Conservation (phyloP, 1,140 invertebrate species). For the Scaptodrosophila lebanonensis region DNA sequence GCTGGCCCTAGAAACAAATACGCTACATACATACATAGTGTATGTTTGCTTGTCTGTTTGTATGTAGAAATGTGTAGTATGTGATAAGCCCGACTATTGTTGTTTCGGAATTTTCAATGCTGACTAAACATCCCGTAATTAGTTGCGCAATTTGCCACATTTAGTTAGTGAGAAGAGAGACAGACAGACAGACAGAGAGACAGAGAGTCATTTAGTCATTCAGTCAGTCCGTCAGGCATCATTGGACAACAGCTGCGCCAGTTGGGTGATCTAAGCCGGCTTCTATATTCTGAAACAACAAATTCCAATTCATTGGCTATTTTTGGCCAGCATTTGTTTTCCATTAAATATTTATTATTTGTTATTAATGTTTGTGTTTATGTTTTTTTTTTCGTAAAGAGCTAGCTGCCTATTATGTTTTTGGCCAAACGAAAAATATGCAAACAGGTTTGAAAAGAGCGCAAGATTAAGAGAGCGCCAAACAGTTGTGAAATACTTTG, state of each 20-base stretch:
- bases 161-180: constrained; percentile 23
- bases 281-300: too few species aligned
- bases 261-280: too few species aligned
- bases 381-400: constrained; percentile 18
- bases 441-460: too few species aligned
- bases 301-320: too few species aligned
- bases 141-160: constrained; percentile 50
- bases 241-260: not conserved
- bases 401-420: constrained; percentile 23
- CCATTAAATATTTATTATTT: too few species aligned
- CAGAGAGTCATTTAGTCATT: constrained; percentile 1
- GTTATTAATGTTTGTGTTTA: too few species aligned
- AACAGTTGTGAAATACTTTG: too few species aligned
- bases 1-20: too few species aligned
- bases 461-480: too few species aligned
- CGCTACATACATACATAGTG: constrained; percentile 8
- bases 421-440: too few species aligned
- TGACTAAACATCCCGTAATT: constrained; percentile 56
- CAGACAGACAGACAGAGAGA: not conserved
- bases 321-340: too few species aligned
- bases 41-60: constrained; percentile 37
- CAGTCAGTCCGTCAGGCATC: constrained; percentile 21
- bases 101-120: constrained; percentile 27
- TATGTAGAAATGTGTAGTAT: constrained; percentile 19
- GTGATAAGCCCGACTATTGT: not conserved